These are phyloP conservation scores for Lethrus apterus DNA, from an alignment of 1,140 invertebrate genomes.

Conservation along the genomic window DNA sequence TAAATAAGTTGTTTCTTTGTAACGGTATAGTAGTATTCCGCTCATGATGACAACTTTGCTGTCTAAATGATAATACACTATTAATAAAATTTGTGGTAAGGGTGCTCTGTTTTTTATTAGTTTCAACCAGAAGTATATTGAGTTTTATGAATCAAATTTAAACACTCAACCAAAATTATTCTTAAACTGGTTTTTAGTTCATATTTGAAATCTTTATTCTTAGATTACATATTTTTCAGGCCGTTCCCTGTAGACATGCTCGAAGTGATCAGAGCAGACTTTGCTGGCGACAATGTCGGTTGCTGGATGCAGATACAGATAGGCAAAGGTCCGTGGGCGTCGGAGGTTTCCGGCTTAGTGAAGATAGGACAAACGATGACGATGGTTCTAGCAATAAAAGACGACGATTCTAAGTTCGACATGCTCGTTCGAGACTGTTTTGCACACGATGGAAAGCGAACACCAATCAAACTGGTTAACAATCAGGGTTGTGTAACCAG, in stretches of 20 bases:
- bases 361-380: slow-evolving; percentile 97
- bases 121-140: too few relatives aligned
- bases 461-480: slow-evolving; percentile 91
- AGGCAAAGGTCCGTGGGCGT: slow-evolving; percentile 92
- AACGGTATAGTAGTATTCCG: too few relatives aligned
- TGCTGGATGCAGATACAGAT: slow-evolving; percentile 95
- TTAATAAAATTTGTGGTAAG: too few relatives aligned
- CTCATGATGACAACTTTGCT: too few relatives aligned
- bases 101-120: too few relatives aligned
- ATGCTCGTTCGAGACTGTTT: slow-evolving; percentile 92
- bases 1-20: too few relatives aligned
- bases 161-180: too few relatives aligned
- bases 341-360: slow-evolving; percentile 87
- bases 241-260: slow-evolving; percentile 94
- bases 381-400: slow-evolving; percentile 93
- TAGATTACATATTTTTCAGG: too few relatives aligned
- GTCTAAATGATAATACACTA: too few relatives aligned
- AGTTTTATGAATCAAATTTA: too few relatives aligned
- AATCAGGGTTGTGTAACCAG: slow-evolving; percentile 86
- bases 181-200: too few relatives aligned
- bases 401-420: slow-evolving; percentile 92
- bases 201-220: too few relatives aligned
- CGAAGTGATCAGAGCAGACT: slow-evolving; percentile 86
- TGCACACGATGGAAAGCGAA: slow-evolving; percentile 88
- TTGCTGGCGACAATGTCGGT: slow-evolving; percentile 90